phyloP scores from a whole-genome alignment of 2,797 vertebrate genomes.

The Sebastes wilsoni region DNA sequence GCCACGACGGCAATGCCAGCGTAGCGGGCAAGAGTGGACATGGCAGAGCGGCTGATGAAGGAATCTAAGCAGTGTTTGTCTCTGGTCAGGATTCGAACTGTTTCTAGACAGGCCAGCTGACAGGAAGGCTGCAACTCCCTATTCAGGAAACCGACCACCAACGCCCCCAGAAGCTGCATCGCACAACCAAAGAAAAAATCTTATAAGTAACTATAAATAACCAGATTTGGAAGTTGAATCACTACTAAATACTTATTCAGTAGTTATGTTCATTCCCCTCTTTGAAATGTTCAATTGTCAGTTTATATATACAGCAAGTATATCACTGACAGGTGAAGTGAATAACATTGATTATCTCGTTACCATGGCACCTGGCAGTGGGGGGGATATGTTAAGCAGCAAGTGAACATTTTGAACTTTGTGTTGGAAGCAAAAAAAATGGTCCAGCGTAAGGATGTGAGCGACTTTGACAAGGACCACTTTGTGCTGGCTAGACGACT shows the following conservation, averaged over 20 bases:
- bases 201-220: background rate
- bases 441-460: too few species aligned
- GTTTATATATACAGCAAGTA: too few species aligned
- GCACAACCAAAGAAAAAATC: background rate
- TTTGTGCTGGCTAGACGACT: too few species aligned
- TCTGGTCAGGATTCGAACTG: conserved; percentile 90
- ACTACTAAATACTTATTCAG: background rate
- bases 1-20: conserved; percentile 77
- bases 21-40: conserved; percentile 85
- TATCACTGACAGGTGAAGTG: too few species aligned
- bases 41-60: conserved; percentile 81
- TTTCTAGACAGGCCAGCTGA: conserved; percentile 90
- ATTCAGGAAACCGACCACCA: conserved; percentile 86
- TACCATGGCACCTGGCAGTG: too few species aligned
- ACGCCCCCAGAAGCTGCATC: conserved; percentile 85
- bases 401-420: too few species aligned
- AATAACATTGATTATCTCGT: too few species aligned
- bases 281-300: too few species aligned
- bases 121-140: conserved; percentile 88
- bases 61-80: conserved; percentile 87
- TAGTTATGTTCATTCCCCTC: too few species aligned
- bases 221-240: background rate
- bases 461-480: too few species aligned
- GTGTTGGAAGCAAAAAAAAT: too few species aligned
- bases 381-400: fast-evolving